Conservation (phyloP, 2,113 vertebrate genomes). For the Balaeniceps rex region DNA sequence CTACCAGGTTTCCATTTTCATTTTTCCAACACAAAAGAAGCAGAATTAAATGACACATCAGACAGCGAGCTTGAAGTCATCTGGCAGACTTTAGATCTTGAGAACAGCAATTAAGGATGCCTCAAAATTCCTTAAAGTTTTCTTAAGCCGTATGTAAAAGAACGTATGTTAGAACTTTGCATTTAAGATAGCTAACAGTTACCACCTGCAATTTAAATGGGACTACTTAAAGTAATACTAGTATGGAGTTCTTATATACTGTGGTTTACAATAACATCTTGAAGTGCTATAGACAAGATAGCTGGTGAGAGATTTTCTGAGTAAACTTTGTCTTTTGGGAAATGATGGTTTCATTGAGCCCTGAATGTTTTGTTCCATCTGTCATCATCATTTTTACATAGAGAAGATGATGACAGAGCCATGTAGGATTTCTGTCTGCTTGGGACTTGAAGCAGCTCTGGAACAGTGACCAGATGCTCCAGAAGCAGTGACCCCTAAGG, state of each 20-base stretch:
- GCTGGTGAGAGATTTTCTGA: neutral
- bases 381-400: neutral
- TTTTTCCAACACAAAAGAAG: neutral
- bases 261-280: neutral
- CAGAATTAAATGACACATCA: neutral
- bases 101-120: neutral
- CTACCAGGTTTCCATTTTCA: neutral
- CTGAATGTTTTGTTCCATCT: neutral
- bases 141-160: neutral
- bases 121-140: neutral
- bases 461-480: neutral
- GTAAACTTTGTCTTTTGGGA: neutral
- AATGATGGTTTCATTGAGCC: neutral
- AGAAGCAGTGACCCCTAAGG: neutral
- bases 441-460: neutral
- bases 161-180: neutral
- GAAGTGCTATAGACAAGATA: neutral
- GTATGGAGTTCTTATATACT: neutral
- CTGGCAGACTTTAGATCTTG: neutral
- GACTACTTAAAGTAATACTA: neutral
- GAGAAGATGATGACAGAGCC: neutral
- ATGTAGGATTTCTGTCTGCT: neutral
- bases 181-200: neutral
- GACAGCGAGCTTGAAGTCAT: neutral
- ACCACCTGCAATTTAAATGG: neutral